Conservation (phyloP, 2,113 vertebrate genomes). For the Myrmecophaga tridactyla region DNA sequence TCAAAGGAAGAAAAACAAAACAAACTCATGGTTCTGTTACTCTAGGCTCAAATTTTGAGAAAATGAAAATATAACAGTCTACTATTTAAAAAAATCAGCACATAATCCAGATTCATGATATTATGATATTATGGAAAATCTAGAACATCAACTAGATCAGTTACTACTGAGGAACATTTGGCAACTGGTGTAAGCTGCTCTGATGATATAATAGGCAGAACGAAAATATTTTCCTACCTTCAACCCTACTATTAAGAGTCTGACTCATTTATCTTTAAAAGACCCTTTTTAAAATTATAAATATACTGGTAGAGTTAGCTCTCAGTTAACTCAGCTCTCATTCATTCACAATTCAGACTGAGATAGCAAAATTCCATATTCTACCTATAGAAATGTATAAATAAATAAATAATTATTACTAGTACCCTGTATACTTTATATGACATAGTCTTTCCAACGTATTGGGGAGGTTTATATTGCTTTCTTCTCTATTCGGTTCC, state of each 20-base stretch:
- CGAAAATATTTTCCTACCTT: not conserved
- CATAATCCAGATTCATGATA: not conserved
- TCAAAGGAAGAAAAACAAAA: not conserved
- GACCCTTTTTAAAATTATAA: conserved; percentile 36
- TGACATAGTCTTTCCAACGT: not conserved
- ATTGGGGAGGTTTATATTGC: not conserved
- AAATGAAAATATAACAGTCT: conserved; percentile 16
- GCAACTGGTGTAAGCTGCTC: not conserved
- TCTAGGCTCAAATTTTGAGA: not conserved
- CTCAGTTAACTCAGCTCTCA: not conserved
- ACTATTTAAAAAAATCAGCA: too few relatives aligned
- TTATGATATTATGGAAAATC: not conserved
- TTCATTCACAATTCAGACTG: not conserved
- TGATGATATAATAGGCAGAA: not conserved
- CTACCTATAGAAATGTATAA: not conserved
- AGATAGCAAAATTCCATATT: not conserved
- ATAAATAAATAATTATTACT: not conserved
- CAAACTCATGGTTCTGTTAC: not conserved
- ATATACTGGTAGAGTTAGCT: not conserved
- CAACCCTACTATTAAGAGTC: not conserved
- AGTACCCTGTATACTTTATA: too few relatives aligned
- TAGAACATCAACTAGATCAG: not conserved
- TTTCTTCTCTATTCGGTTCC: not conserved
- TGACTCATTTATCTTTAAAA: not conserved
- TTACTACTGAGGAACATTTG: not conserved